Percentiles rank a stretch among this genome's conserved stretches.
Evolutionary conservation across 2,113 vertebrate genomes (phyloP).

Genomic region (Aptenodytes patagonicus): DNA sequence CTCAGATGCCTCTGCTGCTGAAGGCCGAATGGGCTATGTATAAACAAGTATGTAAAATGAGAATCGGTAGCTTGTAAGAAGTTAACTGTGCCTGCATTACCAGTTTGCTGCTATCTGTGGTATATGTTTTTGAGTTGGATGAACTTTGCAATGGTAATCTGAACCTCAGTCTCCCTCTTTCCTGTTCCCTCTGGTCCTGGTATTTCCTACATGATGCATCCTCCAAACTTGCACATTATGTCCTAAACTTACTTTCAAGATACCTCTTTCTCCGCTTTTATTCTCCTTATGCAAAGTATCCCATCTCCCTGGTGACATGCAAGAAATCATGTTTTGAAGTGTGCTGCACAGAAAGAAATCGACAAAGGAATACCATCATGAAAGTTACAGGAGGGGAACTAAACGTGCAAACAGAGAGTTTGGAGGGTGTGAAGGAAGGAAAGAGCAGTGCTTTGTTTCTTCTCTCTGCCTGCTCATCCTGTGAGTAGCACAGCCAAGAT

Average conservation of each 20-base stretch:
- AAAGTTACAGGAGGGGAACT: background rate
- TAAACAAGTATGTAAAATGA: background rate
- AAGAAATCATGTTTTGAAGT: background rate
- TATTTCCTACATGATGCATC: rapidly evolving
- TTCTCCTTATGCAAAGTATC: background rate
- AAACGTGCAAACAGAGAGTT: background rate
- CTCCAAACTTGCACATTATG: background rate
- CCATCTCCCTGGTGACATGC: background rate
- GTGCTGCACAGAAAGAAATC: background rate
- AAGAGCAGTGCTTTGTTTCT: background rate
- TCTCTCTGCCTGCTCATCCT: background rate
- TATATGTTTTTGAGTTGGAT: background rate
- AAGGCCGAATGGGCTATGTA: background rate
- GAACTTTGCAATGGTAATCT: background rate
- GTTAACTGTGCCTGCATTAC: background rate
- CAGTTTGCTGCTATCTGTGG: background rate
- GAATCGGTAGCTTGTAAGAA: background rate
- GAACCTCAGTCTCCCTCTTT: background rate
- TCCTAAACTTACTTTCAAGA: background rate
- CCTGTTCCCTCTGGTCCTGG: background rate
- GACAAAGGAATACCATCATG: background rate
- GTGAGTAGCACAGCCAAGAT: background rate
- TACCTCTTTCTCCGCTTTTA: background rate
- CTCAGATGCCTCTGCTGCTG: background rate
- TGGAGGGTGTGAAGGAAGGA: background rate